Evolutionary conservation across 2,113 vertebrate genomes (phyloP).

Genomic region (Candoia aspera): DNA sequence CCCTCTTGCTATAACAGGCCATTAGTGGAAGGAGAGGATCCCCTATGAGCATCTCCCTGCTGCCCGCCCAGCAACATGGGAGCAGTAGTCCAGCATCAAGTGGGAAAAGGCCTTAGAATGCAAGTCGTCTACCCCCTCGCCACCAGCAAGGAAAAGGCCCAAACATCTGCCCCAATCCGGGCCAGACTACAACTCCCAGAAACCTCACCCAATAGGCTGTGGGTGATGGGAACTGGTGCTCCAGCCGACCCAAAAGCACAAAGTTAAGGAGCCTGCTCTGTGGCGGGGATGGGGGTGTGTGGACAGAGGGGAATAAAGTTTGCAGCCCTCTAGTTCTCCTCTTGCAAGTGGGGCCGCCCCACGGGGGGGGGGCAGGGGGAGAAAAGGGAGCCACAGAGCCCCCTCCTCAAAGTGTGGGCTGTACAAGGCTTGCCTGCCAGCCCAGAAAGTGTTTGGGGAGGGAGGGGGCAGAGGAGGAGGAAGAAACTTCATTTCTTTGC

Average conservation of each 20-base stretch:
- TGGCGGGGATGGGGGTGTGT: no score
- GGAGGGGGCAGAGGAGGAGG: no score
- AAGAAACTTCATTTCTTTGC: not conserved
- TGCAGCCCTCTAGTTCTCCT: not conserved
- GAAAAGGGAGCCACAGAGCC: not conserved
- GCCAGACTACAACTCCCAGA: not conserved
- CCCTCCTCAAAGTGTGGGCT: not conserved
- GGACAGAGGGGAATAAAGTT: not conserved
- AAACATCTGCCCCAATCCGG: not conserved
- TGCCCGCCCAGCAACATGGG: not conserved
- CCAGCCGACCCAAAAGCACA: not conserved
- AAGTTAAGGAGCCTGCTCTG: not conserved
- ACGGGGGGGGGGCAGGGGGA: no score
- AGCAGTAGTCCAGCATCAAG: not conserved
- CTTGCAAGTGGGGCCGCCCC: not conserved
- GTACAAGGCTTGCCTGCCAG: no score
- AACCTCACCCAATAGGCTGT: not conserved
- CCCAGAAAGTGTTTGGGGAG: not conserved
- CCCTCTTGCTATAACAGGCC: not conserved
- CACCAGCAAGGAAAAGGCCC: not conserved
- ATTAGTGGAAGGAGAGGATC: not conserved
- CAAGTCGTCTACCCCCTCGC: no score
- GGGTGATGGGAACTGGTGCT: not conserved
- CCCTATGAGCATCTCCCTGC: no score
- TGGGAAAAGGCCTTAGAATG: not conserved